Percentiles rank a stretch among this genome's conserved stretches.
Evolutionary conservation across 2,113 vertebrate genomes (phyloP).

Genomic region (Coryphaenoides rupestris): DNA sequence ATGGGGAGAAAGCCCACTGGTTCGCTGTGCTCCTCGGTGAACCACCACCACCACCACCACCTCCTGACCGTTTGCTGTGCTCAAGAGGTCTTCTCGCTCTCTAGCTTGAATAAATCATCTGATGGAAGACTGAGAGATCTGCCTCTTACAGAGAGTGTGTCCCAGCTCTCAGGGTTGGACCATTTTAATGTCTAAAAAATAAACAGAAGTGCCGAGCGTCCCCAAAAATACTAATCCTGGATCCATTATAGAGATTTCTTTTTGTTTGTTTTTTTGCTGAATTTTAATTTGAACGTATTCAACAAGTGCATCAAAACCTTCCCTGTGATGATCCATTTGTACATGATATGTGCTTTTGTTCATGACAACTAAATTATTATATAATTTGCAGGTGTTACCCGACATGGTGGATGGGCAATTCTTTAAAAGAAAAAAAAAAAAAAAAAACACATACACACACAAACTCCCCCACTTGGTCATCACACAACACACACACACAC

Average conservation of each 20-base stretch:
- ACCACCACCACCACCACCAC: background rate
- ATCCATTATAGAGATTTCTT: background rate
- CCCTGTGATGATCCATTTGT: no score
- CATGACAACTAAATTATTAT: no score
- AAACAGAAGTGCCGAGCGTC: background rate
- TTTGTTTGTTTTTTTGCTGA: background rate
- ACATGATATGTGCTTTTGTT: no score
- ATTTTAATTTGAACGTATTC: background rate
- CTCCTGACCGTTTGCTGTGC: no score
- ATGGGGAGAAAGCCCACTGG: slow-evolving; percentile 9
- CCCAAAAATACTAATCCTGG: background rate
- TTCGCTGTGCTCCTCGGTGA: background rate
- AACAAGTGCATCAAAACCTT: no score
- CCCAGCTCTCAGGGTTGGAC: background rate
- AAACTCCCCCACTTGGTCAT: no score
- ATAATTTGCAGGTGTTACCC: no score
- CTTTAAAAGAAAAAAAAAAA: no score
- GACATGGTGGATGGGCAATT: no score
- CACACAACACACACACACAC: no score
- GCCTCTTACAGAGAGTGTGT: background rate
- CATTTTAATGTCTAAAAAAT: background rate
- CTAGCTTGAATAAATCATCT: background rate
- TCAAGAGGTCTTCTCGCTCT: background rate
- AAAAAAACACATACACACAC: no score
- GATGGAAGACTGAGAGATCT: background rate